Evolutionary conservation across 1,140 invertebrate genomes (phyloP).

Genomic region (Euschistus heros): DNA sequence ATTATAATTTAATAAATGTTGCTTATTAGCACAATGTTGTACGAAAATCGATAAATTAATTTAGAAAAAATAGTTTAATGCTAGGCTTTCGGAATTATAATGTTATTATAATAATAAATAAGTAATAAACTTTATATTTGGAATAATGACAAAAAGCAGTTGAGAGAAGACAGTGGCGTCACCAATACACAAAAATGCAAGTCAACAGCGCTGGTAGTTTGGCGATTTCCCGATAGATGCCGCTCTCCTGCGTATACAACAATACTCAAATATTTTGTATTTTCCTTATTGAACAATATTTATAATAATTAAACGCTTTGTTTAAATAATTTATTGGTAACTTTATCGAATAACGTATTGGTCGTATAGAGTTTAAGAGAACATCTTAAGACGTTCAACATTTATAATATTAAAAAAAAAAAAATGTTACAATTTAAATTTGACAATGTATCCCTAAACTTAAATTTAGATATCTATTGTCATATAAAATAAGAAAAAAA

Average conservation of each 20-base stretch:
- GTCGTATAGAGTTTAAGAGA: no score
- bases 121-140: background rate
- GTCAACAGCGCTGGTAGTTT: background rate
- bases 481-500: no score
- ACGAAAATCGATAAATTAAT: background rate
- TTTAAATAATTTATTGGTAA: no score
- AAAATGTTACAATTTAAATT: no score
- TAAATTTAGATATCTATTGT: no score
- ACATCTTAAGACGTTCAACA: no score
- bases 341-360: no score
- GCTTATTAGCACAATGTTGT: background rate
- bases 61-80: background rate
- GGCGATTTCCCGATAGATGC: background rate
- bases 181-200: conserved; percentile 3
- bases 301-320: no score
- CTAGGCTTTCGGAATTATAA: background rate
- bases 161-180: background rate
- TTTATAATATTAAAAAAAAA: no score
- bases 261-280: background rate
- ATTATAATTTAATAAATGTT: no score
- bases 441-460: no score
- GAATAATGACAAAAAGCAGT: background rate
- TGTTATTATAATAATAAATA: background rate
- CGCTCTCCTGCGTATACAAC: background rate
- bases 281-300: background rate